Evolutionary conservation across 2,888 invertebrate species (phyloP), one percentile per base, ranked within the genome.

Genomic region (Drosophila macrospina): DNA sequence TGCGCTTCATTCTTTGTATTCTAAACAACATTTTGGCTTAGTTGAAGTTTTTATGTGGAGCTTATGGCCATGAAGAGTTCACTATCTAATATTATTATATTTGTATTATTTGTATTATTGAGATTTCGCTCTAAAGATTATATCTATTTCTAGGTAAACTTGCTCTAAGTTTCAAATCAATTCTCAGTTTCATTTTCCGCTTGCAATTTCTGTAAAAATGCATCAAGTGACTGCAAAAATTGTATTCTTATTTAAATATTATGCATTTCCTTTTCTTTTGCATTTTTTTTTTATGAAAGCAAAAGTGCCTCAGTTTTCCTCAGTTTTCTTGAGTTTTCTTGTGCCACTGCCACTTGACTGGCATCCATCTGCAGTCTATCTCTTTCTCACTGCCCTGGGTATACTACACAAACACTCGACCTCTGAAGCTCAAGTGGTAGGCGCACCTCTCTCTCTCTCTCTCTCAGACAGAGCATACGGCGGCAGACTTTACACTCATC

Each of bases 291-390:
- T 15, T 45, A 16, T 28, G 34, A 44, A 28, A 45, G 24, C 32
- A 37, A 39, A 45, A 56, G 36, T 37, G 47, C 54, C 20, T 5
- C 20, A 2, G 20, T 3, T 20, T 20, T 26, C n/a, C 13, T 2
- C 2, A 16, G 37, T 5, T 6, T 13, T 54, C 30, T 20, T 41
- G 26, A 44, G 44, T 26, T 48, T 48, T 16, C 16, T 30, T 47
- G n/a, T 39, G 20, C 28, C 36, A 20, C 20, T 48, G 48, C 57
- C 30, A 48, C 57, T 57, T 39, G 56, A 57, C 37, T 57, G 37
- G 10, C 13, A 26, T 54, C 39, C 24, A 15, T 1, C 24, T 11
- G 16, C 7, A 8, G 11, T 41, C 26, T 13, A 28, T 20, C 15
- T 11, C 11, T 37, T 34, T 11, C 10, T n/a, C 11, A n/a, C 11